These are phyloP conservation scores for Probaryconus sp. DNA, from an alignment of 1,140 invertebrate species.

Conservation along the genomic window DNA sequence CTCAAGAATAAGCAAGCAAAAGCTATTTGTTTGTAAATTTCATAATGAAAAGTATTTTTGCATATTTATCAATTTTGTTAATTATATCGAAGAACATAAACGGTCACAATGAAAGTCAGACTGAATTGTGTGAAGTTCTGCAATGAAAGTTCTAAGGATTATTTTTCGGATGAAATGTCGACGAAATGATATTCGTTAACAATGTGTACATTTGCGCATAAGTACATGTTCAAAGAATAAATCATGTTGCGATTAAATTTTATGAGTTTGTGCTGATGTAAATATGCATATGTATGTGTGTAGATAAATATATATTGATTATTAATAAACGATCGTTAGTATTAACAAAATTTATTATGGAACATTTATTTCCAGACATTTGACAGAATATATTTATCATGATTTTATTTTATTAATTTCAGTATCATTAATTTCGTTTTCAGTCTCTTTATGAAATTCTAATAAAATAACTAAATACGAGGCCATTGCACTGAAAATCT, in stretches of 20 bases:
- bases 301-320: conserved; percentile 52
- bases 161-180: background rate
- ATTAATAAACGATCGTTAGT: conserved; percentile 32
- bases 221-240: conserved; percentile 19
- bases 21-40: too few relatives aligned
- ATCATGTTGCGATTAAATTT: conserved; percentile 14
- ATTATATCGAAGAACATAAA: too few relatives aligned
- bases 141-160: conserved; percentile 31
- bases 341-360: conserved; percentile 17
- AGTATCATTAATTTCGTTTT: too few relatives aligned
- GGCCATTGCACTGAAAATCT: conserved; percentile 72
- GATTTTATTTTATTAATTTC: too few relatives aligned
- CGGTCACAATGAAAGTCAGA: background rate
- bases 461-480: conserved; percentile 76
- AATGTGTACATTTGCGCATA: conserved; percentile 18
- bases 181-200: too few relatives aligned
- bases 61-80: too few relatives aligned
- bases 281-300: conserved; percentile 46
- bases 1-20: too few relatives aligned
- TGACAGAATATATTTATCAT: too few relatives aligned
- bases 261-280: conserved; percentile 48
- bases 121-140: conserved; percentile 30
- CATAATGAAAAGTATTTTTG: too few relatives aligned
- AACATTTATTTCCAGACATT: too few relatives aligned
- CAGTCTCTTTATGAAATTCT: conserved; percentile 65